Conservation (phyloP, 2,888 invertebrate genomes). For the Caenorhabditis sp. region DNA sequence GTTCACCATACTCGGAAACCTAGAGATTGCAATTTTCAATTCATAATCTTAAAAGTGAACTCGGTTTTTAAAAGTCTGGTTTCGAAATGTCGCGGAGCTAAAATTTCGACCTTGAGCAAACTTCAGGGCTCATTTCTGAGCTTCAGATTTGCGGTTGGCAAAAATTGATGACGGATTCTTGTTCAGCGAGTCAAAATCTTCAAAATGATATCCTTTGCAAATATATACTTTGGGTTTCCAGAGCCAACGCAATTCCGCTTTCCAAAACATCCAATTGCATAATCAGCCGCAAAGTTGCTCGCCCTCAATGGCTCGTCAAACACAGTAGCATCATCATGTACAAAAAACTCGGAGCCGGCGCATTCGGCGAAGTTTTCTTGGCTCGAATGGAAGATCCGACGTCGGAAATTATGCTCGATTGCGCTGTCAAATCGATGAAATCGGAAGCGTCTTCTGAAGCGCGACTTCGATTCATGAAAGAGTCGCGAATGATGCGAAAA, state of each 20-base stretch:
- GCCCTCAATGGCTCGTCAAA: slow-evolving; percentile 54
- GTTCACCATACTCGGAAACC: no score
- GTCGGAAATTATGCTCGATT: slow-evolving; percentile 42
- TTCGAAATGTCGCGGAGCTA: no score
- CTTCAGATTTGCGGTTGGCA: no score
- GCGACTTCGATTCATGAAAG: slow-evolving; percentile 58
- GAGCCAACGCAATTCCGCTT: slow-evolving; percentile 39
- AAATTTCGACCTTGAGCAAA: no score
- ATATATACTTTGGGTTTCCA: slow-evolving; percentile 8
- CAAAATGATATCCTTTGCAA: neutral
- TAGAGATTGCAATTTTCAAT: no score
- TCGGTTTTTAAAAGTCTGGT: no score
- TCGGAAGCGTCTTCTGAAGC: slow-evolving; percentile 45
- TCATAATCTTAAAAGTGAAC: no score
- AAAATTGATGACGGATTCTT: no score
- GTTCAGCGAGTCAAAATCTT: no score
- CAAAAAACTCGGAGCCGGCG: slow-evolving; percentile 59
- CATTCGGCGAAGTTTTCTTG: slow-evolving; percentile 54
- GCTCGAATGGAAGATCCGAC: slow-evolving; percentile 39
- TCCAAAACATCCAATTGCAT: slow-evolving; percentile 17
- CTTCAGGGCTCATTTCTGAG: no score
- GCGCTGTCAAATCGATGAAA: slow-evolving; percentile 64
- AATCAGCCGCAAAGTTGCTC: slow-evolving; percentile 29
- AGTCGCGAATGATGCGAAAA: slow-evolving; percentile 64
- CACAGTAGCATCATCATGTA: slow-evolving; percentile 54